These are phyloP conservation scores for Xiphophorus birchmanni DNA, from an alignment of 2,797 vertebrate species.

Conservation along the genomic window DNA sequence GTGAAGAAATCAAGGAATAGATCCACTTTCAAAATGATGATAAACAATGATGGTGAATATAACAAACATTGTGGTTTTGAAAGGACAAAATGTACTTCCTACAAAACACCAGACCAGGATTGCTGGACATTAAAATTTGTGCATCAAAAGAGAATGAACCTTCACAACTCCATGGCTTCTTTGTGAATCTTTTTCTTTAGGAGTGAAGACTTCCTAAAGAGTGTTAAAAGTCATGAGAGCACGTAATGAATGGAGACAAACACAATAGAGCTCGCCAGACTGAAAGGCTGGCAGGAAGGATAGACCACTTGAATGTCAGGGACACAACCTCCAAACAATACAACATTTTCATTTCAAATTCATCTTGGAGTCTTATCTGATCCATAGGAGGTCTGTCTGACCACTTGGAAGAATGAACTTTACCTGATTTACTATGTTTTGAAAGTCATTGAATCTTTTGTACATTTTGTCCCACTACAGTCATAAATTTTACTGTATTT, in stretches of 20 bases:
- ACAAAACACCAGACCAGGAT: constrained; percentile 7
- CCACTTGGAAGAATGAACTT: constrained; percentile 54
- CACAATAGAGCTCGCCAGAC: constrained; percentile 52
- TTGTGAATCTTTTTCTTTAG: constrained; percentile 20
- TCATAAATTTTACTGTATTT: not conserved
- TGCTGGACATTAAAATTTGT: constrained; percentile 28
- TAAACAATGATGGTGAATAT: constrained; percentile 34
- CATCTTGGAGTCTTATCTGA: constrained; percentile 39
- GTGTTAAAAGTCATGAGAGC: constrained; percentile 9
- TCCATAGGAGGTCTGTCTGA: constrained; percentile 47
- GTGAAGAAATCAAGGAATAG: constrained; percentile 31
- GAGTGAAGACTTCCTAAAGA: constrained; percentile 31
- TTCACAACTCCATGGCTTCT: not conserved
- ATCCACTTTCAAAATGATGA: constrained; percentile 24
- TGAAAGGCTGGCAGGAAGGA: constrained; percentile 44
- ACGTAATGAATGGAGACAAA: constrained; percentile 33
- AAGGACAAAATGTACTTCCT: constrained; percentile 1
- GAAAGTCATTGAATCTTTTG: not conserved
- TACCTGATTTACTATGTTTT: constrained; percentile 46
- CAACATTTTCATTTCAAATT: constrained; percentile 27
- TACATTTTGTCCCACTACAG: not conserved
- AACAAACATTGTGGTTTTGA: constrained; percentile 14
- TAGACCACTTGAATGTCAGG: constrained; percentile 43
- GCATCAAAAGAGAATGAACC: constrained; percentile 14
- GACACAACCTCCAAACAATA: constrained; percentile 44